Evolutionary conservation across 2,797 vertebrate species (phyloP), one percentile per base, ranked within the genome.

Genomic region (Sebastes nivosus): DNA sequence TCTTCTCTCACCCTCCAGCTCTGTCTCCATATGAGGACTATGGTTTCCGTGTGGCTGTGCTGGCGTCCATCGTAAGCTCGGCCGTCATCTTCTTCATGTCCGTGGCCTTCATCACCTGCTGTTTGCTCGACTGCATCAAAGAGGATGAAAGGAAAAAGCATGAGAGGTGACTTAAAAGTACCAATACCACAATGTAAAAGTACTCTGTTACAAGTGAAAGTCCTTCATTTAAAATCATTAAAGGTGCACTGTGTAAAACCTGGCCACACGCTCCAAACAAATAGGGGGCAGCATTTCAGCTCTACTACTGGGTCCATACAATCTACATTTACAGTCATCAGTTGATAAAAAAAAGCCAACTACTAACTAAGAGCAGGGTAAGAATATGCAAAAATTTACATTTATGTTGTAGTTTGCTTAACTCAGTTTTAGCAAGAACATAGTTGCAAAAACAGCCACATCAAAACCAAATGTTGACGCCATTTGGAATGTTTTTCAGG

Each of bases 71-170:
- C 0, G 92, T 98, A 57, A 99, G 98, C 95, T 94, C 93, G 1
- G 96, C 94, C 30, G 87, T 99, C 84, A 99, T 99, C 88, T 83
- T 98, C 58, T 88, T 99, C 90, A 97, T 99, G 97, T 97, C 97
- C 34, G 68, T 98, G 95, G 96, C 96, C 81, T 99, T 99, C 95
- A 90, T 99, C 89, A 97, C 97, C 84, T 98, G 96, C 91, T 99
- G 97, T 89, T 93, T 98, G 80, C 85, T 97, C 25, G 97, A 97
- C 80, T 97, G 95, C 34, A 85, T 97, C 79, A 97, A 95, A 89
- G 96, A 95, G 65, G 95, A 90, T 6, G 93, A 97, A 81, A 95
- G 79, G 89, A 96, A 86, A 71, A 94, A 9, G 67, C 50, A 84
- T n/a, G 84, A 92, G 61, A 93, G 87, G 95, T 95, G 82, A 91